Evolutionary conservation across 2,888 invertebrate species (phyloP), one percentile per base, ranked within the genome.

Genomic region (Penaeus monodon): DNA sequence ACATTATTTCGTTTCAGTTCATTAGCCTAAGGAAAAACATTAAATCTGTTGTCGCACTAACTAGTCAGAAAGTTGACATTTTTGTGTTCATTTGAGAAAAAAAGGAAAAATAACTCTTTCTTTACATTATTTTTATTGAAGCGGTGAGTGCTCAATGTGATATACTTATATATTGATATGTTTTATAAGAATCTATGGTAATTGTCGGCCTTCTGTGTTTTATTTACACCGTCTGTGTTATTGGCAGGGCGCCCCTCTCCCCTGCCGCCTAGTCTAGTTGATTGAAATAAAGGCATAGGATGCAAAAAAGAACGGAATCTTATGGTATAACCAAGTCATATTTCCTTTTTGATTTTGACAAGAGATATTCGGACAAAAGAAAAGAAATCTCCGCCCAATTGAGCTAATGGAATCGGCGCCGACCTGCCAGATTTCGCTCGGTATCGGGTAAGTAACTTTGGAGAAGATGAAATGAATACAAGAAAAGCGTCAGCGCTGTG

Each of bases 71-170:
- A 65, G 65, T 44, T n/a, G 14, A 22, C 29, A 73, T 17, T 74
- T 24, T 49, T 76, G 20, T 27, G 77, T 77, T 77, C 33, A 49
- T 57, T 57, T 77, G 29, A 64, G 29, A 64, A 33, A 65, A 65
- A 66, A 33, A 33, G 33, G 22, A 65, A 81, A 65, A 66, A 38
- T 29, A 66, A 66, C 66, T 66, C 65, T 81, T 81, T 49, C 44
- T 65, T 81, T 68, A 81, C 49, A 81, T 81, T 81, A 81, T 81
- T 81, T 81, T 81, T 81, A 81, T 81, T 65, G 57, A 81, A 68
- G 81, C 81, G n/a, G 81, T 66, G 81, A 81, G 68, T 81, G 81
- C 81, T 81, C 81, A 81, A 81, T 81, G 81, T 81, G 81, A 81
- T 77, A 77, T 57, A 77, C 57, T 77, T 81, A 81, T 81, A 81